A percentile compares a stretch with the other conserved stretches of the same genome.
These are phyloP conservation scores for Athetis lepigone DNA, from an alignment of 2,888 invertebrate genomes.

Conservation along the genomic window DNA sequence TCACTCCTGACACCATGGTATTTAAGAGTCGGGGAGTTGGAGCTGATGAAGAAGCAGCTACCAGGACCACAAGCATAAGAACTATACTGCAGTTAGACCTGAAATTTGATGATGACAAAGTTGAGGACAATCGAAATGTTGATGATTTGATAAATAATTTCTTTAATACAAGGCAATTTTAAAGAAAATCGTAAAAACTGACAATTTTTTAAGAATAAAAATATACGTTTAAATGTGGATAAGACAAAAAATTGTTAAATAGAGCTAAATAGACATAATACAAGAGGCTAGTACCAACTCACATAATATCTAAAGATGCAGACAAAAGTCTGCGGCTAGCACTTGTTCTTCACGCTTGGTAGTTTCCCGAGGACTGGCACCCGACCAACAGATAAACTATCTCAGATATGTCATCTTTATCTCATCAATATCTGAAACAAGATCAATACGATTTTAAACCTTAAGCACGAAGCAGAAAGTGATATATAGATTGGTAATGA, in stretches of 20 bases:
- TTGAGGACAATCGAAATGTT: neutral
- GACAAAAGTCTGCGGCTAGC: conserved; percentile 44
- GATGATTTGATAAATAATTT: too few relatives aligned
- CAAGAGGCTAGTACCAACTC: conserved; percentile 47
- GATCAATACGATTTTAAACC: conserved; percentile 32
- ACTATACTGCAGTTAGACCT: conserved; percentile 75
- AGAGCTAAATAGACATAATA: too few relatives aligned
- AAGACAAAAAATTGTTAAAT: too few relatives aligned
- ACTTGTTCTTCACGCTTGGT: conserved; percentile 47
- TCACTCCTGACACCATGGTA: conserved; percentile 77
- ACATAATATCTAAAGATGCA: conserved; percentile 54
- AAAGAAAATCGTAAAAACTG: too few relatives aligned
- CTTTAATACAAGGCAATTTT: too few relatives aligned
- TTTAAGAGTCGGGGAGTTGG: conserved; percentile 72
- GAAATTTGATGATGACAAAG: conserved; percentile 52
- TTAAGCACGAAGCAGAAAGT: conserved; percentile 26
- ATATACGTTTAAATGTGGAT: too few relatives aligned
- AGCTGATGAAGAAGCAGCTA: conserved; percentile 70
- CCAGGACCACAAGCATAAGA: conserved; percentile 66
- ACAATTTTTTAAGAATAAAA: too few relatives aligned
- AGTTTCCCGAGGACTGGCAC: conserved; percentile 48
- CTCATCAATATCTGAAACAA: conserved; percentile 41
- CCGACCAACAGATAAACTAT: conserved; percentile 63
- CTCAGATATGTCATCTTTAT: conserved; percentile 59
- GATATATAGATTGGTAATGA: conserved; percentile 12